Percentiles rank a stretch among this genome's conserved stretches.
These are phyloP conservation scores for Leuciscus waleckii DNA, from an alignment of 2,797 vertebrate species.

Conservation along the genomic window DNA sequence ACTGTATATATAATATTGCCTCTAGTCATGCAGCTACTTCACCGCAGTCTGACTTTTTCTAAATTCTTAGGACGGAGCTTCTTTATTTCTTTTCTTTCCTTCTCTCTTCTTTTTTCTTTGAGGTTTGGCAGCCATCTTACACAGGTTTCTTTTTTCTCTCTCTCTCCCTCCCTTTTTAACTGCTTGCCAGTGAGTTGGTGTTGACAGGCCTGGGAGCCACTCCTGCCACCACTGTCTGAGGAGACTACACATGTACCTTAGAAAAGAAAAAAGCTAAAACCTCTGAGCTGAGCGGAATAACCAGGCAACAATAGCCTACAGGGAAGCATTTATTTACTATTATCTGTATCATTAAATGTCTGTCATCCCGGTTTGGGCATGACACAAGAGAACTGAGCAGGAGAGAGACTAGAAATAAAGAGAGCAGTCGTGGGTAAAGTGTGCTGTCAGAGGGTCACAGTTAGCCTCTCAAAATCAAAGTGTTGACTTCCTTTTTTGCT, in stretches of 20 bases:
- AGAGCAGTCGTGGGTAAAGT: constrained; percentile 65
- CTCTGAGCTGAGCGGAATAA: constrained; percentile 12
- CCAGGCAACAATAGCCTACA: constrained; percentile 55
- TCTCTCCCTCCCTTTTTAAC: constrained; percentile 51
- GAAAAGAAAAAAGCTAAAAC: constrained; percentile 20
- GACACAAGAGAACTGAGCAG: constrained; percentile 47
- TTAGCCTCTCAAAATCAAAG: background rate
- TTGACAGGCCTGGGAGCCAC: constrained; percentile 46
- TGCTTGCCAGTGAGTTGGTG: constrained; percentile 48
- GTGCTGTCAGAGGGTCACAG: constrained; percentile 59
- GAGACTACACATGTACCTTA: constrained; percentile 48
- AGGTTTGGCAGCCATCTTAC: constrained; percentile 50
- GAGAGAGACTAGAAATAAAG: constrained; percentile 13
- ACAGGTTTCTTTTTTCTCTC: constrained; percentile 47
- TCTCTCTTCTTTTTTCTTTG: constrained; percentile 20
- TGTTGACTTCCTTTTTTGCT: constrained; percentile 19
- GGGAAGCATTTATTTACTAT: constrained; percentile 64
- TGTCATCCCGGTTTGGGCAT: constrained; percentile 67
- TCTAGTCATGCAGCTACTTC: constrained; percentile 14
- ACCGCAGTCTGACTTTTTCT: constrained; percentile 1
- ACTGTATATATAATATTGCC: background rate
- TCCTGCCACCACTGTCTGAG: constrained; percentile 25
- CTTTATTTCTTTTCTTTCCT: constrained; percentile 22
- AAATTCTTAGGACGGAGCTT: background rate
- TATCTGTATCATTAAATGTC: constrained; percentile 62